A percentile compares a stretch with the other conserved stretches of the same genome.
Conservation (phyloP, 2,797 vertebrate genomes). For the Siniperca undulata region DNA sequence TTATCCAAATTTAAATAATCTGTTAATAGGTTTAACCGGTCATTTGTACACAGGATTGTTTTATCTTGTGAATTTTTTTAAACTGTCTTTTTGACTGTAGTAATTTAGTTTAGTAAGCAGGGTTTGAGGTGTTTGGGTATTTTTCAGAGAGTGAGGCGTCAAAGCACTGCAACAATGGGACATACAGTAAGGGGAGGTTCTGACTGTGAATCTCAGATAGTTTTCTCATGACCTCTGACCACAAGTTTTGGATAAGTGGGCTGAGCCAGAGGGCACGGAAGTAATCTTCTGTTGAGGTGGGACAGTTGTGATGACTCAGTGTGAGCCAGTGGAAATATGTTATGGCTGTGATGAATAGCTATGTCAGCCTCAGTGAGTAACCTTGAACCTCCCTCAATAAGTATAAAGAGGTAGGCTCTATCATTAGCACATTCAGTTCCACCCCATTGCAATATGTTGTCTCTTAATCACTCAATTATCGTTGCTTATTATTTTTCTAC, state of each 20-base stretch:
- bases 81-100: neutral
- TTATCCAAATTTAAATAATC: neutral
- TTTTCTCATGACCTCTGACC: slow-evolving; percentile 36
- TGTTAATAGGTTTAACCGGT: neutral
- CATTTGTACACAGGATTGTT: neutral
- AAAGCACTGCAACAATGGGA: neutral
- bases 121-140: neutral
- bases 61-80: neutral
- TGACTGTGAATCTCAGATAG: slow-evolving; percentile 14
- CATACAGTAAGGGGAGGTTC: neutral
- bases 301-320: slow-evolving; percentile 45
- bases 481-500: slow-evolving; percentile 51
- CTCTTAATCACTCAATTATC: slow-evolving; percentile 67
- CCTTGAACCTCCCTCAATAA: slow-evolving; percentile 58
- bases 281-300: slow-evolving; percentile 45
- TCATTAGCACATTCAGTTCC: slow-evolving; percentile 53
- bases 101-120: neutral
- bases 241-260: slow-evolving; percentile 52
- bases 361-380: slow-evolving; percentile 46
- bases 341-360: slow-evolving; percentile 59
- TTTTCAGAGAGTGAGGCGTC: neutral
- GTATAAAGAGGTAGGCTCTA: slow-evolving; percentile 40
- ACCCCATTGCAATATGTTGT: slow-evolving; percentile 53
- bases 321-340: slow-evolving; percentile 51
- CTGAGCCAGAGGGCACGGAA: slow-evolving; percentile 48